A percentile compares a stretch with the other conserved stretches of the same genome.
phyloP scores from a whole-genome alignment of 2,888 invertebrate genomes.

The Sycophila texana region DNA sequence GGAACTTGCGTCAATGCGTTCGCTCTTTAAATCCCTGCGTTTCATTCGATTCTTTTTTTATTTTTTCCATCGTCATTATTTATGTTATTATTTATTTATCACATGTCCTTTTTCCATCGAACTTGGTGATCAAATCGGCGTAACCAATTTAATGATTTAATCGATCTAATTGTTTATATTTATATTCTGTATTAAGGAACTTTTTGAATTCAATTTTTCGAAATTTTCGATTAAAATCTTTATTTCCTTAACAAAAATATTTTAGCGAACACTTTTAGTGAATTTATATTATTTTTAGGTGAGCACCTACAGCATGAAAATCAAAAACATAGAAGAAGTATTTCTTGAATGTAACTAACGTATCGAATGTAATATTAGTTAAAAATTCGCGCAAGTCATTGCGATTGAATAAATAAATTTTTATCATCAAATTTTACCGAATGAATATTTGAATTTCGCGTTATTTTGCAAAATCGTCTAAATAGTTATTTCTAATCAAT shows the following conservation, averaged over 20 bases:
- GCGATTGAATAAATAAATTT: not conserved
- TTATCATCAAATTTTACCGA: not conserved
- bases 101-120: no score
- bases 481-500: constrained; percentile 46
- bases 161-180: not conserved
- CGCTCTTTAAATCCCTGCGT: not conserved
- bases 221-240: not conserved
- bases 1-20: constrained; percentile 23
- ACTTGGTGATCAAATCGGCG: no score
- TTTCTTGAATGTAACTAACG: not conserved
- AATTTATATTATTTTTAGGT: no score
- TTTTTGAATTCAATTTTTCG: not conserved
- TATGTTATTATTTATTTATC: no score
- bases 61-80: no score
- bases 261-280: no score
- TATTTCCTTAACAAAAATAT: no score
- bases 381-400: not conserved
- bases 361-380: not conserved
- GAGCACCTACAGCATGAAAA: no score
- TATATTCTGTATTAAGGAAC: not conserved
- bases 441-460: not conserved
- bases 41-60: not conserved
- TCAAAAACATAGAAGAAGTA: not conserved
- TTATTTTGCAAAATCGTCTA: constrained; percentile 5
- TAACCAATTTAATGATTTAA: no score